phyloP scores from a whole-genome alignment of 1,140 invertebrate genomes.

The Cephus cinctus region DNA sequence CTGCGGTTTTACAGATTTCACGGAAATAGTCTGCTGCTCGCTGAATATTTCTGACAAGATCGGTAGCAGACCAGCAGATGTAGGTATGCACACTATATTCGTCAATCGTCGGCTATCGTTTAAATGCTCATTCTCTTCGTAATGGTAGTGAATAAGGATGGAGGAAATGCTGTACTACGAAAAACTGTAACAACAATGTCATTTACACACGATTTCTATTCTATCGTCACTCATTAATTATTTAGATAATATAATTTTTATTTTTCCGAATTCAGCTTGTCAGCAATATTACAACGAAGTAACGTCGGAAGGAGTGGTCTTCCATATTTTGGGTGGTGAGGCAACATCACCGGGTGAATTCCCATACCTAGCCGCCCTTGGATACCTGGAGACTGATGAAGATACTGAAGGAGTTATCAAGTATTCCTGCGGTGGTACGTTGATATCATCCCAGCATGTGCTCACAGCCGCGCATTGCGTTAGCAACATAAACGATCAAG shows the following conservation, averaged over 20 bases:
- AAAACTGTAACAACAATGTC: neutral
- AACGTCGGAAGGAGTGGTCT: slow-evolving; percentile 15
- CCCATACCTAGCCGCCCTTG: slow-evolving; percentile 43
- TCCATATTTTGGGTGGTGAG: slow-evolving; percentile 34
- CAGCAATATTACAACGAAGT: slow-evolving; percentile 38
- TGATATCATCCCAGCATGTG: slow-evolving; percentile 72
- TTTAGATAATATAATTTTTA: neutral
- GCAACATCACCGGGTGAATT: slow-evolving; percentile 31
- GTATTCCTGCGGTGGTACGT: slow-evolving; percentile 76
- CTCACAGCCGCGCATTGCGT: slow-evolving; percentile 85
- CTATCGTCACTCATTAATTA: neutral
- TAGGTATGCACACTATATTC: too few relatives aligned
- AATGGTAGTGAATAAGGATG: neutral
- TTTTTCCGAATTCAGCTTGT: slow-evolving; percentile 36
- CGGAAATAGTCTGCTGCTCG: slow-evolving; percentile 47
- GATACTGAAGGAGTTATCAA: slow-evolving; percentile 28
- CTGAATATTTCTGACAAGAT: slow-evolving; percentile 26
- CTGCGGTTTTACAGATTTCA: slow-evolving; percentile 34
- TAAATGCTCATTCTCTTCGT: neutral
- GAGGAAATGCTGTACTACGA: neutral
- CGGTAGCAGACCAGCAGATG: slow-evolving; percentile 28
- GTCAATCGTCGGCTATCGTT: too few relatives aligned
- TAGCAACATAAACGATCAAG: slow-evolving; percentile 40
- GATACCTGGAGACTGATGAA: slow-evolving; percentile 26
- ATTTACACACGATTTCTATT: slow-evolving; percentile 3